These are phyloP conservation scores for Tipula lateralis DNA, from an alignment of 2,888 invertebrate genomes.

Conservation along the genomic window DNA sequence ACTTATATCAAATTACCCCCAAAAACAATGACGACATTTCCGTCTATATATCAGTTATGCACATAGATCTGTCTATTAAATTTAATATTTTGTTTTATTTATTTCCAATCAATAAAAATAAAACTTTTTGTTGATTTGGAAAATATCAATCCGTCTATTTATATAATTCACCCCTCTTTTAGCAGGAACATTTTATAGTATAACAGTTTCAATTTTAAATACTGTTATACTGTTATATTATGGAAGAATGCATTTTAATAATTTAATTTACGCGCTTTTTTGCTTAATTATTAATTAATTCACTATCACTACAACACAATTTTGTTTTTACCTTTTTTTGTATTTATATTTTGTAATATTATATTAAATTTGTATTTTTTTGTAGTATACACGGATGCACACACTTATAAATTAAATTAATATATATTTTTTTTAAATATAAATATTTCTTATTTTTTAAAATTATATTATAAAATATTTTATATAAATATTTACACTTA, in stretches of 20 bases:
- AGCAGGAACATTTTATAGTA: not conserved
- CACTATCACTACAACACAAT: not conserved
- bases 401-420: not conserved
- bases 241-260: not conserved
- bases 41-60: not conserved
- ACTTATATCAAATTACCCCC: not conserved
- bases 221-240: not conserved
- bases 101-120: not conserved
- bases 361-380: not conserved
- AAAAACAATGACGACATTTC: not conserved
- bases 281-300: not conserved
- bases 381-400: not conserved
- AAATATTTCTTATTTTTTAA: not conserved
- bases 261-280: not conserved
- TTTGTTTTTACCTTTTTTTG: not conserved
- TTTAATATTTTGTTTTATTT: not conserved
- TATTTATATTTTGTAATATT: not conserved
- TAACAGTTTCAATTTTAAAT: not conserved
- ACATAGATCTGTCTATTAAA: not conserved
- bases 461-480: slow-evolving; percentile 7
- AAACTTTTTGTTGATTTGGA: not conserved
- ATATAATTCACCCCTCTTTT: not conserved
- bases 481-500: slow-evolving; percentile 2
- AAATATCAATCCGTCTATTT: not conserved
- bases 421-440: not conserved